Conservation (phyloP, 2,888 invertebrate species). For the Eudasyphora cyanicolor region DNA sequence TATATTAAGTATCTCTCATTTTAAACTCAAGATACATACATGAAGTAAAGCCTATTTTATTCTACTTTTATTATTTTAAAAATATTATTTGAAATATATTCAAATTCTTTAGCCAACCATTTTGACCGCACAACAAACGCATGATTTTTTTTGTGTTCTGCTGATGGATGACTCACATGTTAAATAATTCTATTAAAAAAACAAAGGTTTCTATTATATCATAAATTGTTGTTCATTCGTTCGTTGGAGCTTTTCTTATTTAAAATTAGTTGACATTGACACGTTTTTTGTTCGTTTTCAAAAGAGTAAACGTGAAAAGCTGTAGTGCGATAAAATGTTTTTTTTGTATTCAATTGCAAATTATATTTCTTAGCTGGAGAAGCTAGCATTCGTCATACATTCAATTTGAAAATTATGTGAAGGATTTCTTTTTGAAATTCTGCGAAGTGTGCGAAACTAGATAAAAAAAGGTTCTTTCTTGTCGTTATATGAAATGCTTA, state of each 20-base stretch:
- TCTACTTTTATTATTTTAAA: not conserved
- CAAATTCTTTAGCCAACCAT: not conserved
- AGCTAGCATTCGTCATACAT: too few relatives aligned
- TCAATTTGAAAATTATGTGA: not conserved
- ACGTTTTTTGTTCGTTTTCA: not conserved
- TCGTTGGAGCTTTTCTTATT: conserved; percentile 17
- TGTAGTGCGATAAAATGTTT: conserved; percentile 42
- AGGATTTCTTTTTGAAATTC: conserved; percentile 8
- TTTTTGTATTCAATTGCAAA: too few relatives aligned
- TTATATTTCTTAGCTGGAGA: too few relatives aligned
- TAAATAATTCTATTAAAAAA: not conserved
- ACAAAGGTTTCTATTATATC: conserved; percentile 32
- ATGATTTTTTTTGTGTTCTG: not conserved
- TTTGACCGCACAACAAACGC: not conserved
- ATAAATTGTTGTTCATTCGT: not conserved
- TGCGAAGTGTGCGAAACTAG: too few relatives aligned
- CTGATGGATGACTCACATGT: not conserved
- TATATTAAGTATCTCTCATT: too few relatives aligned
- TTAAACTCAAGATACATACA: too few relatives aligned
- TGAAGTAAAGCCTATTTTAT: too few relatives aligned
- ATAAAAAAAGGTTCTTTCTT: too few relatives aligned
- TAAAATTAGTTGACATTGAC: conserved; percentile 60
- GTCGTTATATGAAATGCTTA: too few relatives aligned
- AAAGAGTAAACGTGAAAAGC: conserved; percentile 12
- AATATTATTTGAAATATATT: not conserved